Conservation (phyloP, 2,113 vertebrate genomes). For the Mesembrinibis cayennensis region DNA sequence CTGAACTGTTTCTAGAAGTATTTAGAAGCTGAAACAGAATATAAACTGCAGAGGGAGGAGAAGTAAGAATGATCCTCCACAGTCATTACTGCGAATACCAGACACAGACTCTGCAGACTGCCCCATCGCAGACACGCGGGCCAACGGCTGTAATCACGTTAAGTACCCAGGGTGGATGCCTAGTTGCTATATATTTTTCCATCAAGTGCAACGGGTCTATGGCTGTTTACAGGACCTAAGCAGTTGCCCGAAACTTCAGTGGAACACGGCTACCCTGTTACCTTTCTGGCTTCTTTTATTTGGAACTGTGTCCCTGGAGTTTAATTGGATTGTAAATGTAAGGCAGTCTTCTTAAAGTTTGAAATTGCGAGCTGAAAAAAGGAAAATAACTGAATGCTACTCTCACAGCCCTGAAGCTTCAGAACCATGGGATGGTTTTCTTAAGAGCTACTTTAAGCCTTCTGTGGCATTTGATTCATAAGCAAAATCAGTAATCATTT, state of each 20-base stretch:
- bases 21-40: not conserved
- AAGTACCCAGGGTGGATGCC: no score
- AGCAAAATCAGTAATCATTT: not conserved
- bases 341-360: not conserved
- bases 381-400: not conserved
- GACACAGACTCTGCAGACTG: not conserved
- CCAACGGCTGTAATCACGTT: rapidly evolving
- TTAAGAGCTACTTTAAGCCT: not conserved
- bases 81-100: not conserved
- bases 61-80: not conserved
- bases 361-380: not conserved
- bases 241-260: not conserved
- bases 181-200: not conserved
- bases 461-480: not conserved
- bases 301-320: not conserved
- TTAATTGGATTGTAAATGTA: not conserved
- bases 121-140: not conserved
- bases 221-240: not conserved
- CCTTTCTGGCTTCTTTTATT: not conserved
- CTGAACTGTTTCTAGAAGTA: not conserved
- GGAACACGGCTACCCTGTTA: not conserved
- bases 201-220: not conserved
- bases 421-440: not conserved
- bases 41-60: not conserved
- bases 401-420: not conserved